Evolutionary conservation across 2,888 invertebrate genomes (phyloP).

Genomic region (Megamerina dolium): DNA sequence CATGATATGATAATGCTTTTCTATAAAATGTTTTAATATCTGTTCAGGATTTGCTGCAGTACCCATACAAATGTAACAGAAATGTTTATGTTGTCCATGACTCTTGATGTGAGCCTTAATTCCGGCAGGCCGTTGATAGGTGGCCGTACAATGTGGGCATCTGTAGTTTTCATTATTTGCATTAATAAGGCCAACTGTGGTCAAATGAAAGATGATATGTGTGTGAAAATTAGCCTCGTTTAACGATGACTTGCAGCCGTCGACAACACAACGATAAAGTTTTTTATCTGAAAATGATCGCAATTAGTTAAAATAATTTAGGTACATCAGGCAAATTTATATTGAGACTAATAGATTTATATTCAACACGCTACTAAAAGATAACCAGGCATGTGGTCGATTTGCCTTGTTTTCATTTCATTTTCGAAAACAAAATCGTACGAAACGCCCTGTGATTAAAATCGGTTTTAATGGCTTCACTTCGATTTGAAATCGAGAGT

Average conservation of each 20-base stretch:
- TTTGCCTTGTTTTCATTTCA: too few relatives aligned
- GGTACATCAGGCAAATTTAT: too few relatives aligned
- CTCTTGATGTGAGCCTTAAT: slow-evolving; percentile 56
- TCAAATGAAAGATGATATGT: slow-evolving; percentile 32
- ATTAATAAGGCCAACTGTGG: slow-evolving; percentile 18
- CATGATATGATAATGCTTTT: slow-evolving; percentile 48
- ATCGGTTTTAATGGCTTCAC: too few relatives aligned
- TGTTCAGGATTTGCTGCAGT: slow-evolving; percentile 34
- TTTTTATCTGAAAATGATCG: slow-evolving; percentile 25
- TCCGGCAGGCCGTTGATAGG: slow-evolving; percentile 25
- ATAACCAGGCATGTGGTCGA: too few relatives aligned
- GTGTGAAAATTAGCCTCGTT: slow-evolving; percentile 27
- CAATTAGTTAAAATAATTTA: too few relatives aligned
- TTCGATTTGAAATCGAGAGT: too few relatives aligned
- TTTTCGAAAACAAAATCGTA: too few relatives aligned
- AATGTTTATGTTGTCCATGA: slow-evolving; percentile 56
- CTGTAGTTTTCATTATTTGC: slow-evolving; percentile 22
- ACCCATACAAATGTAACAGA: slow-evolving; percentile 56
- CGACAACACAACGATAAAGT: slow-evolving; percentile 31
- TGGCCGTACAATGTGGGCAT: slow-evolving; percentile 26
- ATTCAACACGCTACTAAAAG: too few relatives aligned
- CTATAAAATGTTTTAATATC: slow-evolving; percentile 52
- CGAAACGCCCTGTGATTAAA: too few relatives aligned
- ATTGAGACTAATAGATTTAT: too few relatives aligned
- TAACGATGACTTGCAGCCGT: slow-evolving; percentile 26